phyloP scores from a whole-genome alignment of 2,113 vertebrate species.

The Dinomys branickii region DNA sequence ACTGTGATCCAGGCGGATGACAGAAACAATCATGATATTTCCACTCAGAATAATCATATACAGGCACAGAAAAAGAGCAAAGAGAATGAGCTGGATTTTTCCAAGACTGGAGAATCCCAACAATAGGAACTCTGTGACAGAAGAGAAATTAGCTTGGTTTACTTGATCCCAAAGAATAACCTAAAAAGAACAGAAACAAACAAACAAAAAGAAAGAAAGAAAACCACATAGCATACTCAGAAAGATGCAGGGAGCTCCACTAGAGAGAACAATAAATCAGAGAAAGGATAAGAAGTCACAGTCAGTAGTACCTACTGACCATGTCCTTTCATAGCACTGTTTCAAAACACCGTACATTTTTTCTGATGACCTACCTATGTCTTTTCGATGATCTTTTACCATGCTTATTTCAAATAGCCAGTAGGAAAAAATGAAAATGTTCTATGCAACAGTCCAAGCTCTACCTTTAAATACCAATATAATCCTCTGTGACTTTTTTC shows the following conservation, averaged over 20 bases:
- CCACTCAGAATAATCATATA: constrained; percentile 63
- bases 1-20: constrained; percentile 31
- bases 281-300: neutral
- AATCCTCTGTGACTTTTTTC: neutral
- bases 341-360: neutral
- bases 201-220: neutral
- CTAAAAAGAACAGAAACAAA: neutral
- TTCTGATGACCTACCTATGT: neutral
- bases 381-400: neutral
- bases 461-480: neutral
- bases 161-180: neutral
- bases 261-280: neutral
- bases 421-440: neutral
- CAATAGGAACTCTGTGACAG: constrained; percentile 54
- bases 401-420: neutral
- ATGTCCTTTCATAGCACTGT: neutral
- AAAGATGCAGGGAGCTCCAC: neutral
- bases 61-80: constrained; percentile 50
- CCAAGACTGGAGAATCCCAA: constrained; percentile 62
- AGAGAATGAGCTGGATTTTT: constrained; percentile 56
- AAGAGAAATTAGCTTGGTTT: neutral
- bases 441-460: neutral
- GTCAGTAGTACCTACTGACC: neutral
- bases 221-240: neutral
- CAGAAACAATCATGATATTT: constrained; percentile 40